Evolutionary conservation across 2,113 vertebrate species (phyloP).

Genomic region (Pterocles orientalis): DNA sequence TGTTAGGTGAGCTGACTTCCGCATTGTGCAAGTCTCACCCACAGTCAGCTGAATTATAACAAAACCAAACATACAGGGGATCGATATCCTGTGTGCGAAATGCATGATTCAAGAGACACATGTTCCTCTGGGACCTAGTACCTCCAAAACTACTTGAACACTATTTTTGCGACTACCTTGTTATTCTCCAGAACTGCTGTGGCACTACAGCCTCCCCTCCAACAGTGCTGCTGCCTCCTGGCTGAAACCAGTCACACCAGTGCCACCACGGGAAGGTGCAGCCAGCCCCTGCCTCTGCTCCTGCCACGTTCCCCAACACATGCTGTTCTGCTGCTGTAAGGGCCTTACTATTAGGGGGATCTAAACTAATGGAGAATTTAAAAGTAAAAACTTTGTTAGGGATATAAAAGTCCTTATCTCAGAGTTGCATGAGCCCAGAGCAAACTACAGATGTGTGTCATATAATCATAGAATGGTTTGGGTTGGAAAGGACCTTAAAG

Average conservation of each 20-base stretch:
- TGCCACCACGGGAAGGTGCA: not conserved
- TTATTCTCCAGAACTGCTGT: not conserved
- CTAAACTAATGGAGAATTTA: not conserved
- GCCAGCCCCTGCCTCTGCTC: not conserved
- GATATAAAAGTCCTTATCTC: not conserved
- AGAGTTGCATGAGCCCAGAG: not conserved
- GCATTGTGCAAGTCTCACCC: not conserved
- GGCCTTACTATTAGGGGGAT: not conserved
- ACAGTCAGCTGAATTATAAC: not conserved
- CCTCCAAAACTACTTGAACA: not conserved
- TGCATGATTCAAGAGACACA: fast-evolving
- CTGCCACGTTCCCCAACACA: not conserved
- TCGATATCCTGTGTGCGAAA: not conserved
- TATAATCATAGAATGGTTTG: too few species aligned
- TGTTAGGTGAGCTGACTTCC: not conserved
- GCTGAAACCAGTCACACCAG: not conserved
- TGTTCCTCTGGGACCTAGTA: not conserved
- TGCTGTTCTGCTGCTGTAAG: not conserved
- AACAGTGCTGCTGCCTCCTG: not conserved
- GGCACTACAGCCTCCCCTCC: not conserved
- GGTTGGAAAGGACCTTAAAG: too few species aligned
- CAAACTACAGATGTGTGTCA: not conserved
- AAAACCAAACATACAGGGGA: not conserved
- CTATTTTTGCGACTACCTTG: not conserved
- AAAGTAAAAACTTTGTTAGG: not conserved